Evolutionary conservation across 2,888 invertebrate genomes (phyloP).

Genomic region (Parnassius glacialis): DNA sequence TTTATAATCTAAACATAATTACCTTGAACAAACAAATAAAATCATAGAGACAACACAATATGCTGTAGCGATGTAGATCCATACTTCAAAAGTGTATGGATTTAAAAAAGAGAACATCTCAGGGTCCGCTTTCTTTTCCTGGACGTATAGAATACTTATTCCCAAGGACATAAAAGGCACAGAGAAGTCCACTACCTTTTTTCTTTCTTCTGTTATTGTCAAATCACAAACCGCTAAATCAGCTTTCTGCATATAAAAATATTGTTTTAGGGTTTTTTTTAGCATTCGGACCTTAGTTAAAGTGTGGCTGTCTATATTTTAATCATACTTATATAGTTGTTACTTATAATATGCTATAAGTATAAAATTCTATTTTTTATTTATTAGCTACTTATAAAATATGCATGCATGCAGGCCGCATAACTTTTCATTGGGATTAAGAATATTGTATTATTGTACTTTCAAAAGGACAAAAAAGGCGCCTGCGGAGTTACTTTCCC

Average conservation of each 20-base stretch:
- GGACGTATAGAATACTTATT: slow-evolving; percentile 92
- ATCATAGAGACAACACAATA: slow-evolving; percentile 91
- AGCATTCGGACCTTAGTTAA: too few relatives aligned
- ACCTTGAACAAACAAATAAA: slow-evolving; percentile 90
- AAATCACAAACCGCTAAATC: slow-evolving; percentile 82
- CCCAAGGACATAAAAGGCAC: slow-evolving; percentile 98
- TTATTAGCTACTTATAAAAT: too few relatives aligned
- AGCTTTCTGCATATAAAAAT: slow-evolving; percentile 53
- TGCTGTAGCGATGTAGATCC: slow-evolving; percentile 93
- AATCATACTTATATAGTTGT: too few relatives aligned
- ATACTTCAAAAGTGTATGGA: slow-evolving; percentile 91
- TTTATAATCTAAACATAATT: slow-evolving; percentile 18
- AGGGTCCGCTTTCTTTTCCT: slow-evolving; percentile 87
- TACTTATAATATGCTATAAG: too few relatives aligned
- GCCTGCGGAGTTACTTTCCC: too few relatives aligned
- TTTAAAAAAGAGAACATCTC: slow-evolving; percentile 92
- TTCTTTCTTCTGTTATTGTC: slow-evolving; percentile 95
- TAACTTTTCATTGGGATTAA: too few relatives aligned
- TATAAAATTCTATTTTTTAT: too few relatives aligned
- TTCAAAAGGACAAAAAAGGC: too few relatives aligned
- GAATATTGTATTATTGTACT: too few relatives aligned
- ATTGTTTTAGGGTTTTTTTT: too few relatives aligned
- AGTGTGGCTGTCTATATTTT: too few relatives aligned
- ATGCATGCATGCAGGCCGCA: too few relatives aligned
- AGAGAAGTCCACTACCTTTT: slow-evolving; percentile 94